phyloP scores from a whole-genome alignment of 1,140 invertebrate genomes.

The Sarcophaga bullata region DNA sequence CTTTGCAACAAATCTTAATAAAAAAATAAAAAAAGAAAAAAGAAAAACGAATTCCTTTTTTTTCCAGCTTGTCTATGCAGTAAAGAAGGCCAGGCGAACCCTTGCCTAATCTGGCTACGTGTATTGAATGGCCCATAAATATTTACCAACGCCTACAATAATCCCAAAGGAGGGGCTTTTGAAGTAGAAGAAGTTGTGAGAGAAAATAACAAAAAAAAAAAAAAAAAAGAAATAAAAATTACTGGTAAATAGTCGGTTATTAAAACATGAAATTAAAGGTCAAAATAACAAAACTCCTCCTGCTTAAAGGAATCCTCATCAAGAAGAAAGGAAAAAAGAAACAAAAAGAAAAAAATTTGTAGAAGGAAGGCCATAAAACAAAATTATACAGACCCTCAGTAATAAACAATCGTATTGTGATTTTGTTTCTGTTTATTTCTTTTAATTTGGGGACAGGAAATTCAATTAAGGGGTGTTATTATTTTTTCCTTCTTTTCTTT shows the following conservation, averaged over 20 bases:
- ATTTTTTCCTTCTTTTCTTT: not conserved
- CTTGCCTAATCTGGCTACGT: not conserved
- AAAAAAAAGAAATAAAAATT: not conserved
- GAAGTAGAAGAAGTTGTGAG: not conserved
- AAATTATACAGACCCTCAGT: slow-evolving; percentile 14
- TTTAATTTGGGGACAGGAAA: slow-evolving; percentile 33
- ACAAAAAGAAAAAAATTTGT: not conserved
- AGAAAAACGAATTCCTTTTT: not conserved
- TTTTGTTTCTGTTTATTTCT: slow-evolving; percentile 27
- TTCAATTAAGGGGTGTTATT: slow-evolving; percentile 36
- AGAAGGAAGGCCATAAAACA: not conserved
- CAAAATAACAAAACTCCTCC: slow-evolving; percentile 35
- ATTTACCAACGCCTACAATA: not conserved
- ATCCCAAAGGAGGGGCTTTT: not conserved
- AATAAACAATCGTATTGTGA: slow-evolving; percentile 26
- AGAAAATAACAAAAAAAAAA: too few species aligned
- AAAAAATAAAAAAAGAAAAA: too few species aligned
- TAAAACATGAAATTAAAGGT: slow-evolving; percentile 41
- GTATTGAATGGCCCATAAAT: not conserved
- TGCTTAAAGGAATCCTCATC: not conserved
- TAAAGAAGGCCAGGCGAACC: not conserved
- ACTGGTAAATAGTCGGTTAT: slow-evolving; percentile 36
- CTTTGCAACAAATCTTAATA: not conserved
- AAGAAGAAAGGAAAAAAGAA: slow-evolving; percentile 13
- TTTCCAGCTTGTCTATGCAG: not conserved